phyloP scores from a whole-genome alignment of 2,888 invertebrate genomes.

The Cerceris ruficornis region DNA sequence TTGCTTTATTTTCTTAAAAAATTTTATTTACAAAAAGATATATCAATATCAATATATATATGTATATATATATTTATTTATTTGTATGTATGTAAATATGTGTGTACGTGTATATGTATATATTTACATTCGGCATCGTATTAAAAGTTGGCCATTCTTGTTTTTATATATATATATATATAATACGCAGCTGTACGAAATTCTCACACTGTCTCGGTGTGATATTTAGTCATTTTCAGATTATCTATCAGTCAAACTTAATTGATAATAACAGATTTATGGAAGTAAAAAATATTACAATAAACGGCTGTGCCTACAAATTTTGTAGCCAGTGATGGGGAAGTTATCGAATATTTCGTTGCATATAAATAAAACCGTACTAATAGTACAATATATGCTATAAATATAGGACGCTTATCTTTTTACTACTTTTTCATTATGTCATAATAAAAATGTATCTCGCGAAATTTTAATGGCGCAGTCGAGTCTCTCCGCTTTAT shows the following conservation, averaged over 20 bases:
- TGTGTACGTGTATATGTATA: conserved; percentile 20
- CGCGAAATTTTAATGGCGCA: conserved; percentile 7
- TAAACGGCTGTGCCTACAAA: conserved; percentile 24
- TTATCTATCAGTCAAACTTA: not conserved
- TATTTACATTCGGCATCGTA: conserved; percentile 43
- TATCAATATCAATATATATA: conserved; percentile 49
- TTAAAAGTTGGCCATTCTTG: conserved; percentile 20
- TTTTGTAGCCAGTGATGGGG: conserved; percentile 1
- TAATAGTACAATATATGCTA: conserved; percentile 26
- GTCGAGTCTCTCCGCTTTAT: conserved; percentile 22
- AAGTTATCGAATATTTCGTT: conserved; percentile 12
- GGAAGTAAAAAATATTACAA: conserved; percentile 25
- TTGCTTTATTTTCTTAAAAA: conserved; percentile 51
- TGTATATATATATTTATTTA: conserved; percentile 42
- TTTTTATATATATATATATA: conserved; percentile 41
- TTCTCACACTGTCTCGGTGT: conserved; percentile 20
- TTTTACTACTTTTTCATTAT: conserved; percentile 22
- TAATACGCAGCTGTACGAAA: conserved; percentile 40
- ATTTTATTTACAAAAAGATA: conserved; percentile 57
- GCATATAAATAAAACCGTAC: conserved; percentile 29
- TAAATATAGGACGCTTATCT: conserved; percentile 41
- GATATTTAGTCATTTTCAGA: not conserved
- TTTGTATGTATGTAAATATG: conserved; percentile 56
- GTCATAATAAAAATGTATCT: conserved; percentile 20
- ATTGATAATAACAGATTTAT: not conserved